These are phyloP conservation scores for Ophion ventricosus DNA, from an alignment of 2,888 invertebrate species.

Conservation along the genomic window DNA sequence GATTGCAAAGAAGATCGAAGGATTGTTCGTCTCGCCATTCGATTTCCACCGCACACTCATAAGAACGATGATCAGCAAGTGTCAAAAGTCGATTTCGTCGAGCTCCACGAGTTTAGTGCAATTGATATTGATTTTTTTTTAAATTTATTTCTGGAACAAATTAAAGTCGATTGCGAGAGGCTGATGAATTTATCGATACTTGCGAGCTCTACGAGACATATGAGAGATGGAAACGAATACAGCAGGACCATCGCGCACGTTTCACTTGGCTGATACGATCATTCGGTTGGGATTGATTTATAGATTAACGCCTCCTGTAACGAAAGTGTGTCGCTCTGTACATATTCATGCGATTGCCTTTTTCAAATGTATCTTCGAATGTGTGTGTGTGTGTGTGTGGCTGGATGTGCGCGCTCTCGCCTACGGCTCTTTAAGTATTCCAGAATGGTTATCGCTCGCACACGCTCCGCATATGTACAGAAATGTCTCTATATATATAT, in stretches of 20 bases:
- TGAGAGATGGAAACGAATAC: conserved; percentile 18
- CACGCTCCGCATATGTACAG: conserved; percentile 41
- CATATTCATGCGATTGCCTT: conserved; percentile 15
- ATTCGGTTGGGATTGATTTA: conserved; percentile 63
- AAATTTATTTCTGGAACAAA: conserved; percentile 45
- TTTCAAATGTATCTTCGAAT: not conserved
- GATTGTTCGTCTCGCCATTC: not conserved
- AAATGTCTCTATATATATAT: conserved; percentile 21
- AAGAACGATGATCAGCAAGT: too few species aligned
- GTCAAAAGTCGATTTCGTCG: too few species aligned
- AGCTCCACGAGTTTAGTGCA: too few species aligned
- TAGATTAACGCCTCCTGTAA: conserved; percentile 60
- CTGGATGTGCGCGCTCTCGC: conserved; percentile 13
- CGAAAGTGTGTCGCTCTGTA: conserved; percentile 4
- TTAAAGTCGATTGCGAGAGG: conserved; percentile 58
- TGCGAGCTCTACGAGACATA: not conserved
- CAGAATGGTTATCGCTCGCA: conserved; percentile 44
- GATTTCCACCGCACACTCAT: too few species aligned
- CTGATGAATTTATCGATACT: conserved; percentile 64
- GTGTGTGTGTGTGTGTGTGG: conserved; percentile 9
- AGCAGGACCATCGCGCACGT: conserved; percentile 45
- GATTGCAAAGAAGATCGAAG: not conserved
- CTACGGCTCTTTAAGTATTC: conserved; percentile 35
- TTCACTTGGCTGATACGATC: conserved; percentile 62
- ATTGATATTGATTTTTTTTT: too few species aligned